phyloP scores from a whole-genome alignment of 2,888 invertebrate genomes.

The Sesamia inferens region DNA sequence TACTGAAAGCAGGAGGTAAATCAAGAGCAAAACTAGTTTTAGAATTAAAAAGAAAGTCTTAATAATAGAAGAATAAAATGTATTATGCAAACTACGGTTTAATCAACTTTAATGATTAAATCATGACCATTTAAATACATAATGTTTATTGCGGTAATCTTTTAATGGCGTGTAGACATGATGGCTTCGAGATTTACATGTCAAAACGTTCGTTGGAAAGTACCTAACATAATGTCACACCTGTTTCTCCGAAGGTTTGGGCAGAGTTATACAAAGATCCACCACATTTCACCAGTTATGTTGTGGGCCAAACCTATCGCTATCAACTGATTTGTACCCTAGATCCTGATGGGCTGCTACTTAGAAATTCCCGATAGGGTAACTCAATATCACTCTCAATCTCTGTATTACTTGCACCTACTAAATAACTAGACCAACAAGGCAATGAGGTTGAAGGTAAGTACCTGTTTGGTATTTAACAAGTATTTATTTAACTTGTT shows the following conservation, averaged over 20 bases:
- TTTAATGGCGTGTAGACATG: not conserved
- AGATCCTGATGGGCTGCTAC: not conserved
- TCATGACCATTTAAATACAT: constrained; percentile 12
- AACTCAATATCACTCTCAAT: not conserved
- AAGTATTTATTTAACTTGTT: not conserved
- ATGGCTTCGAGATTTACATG: not conserved
- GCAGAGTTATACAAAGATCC: not conserved
- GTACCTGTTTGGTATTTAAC: not conserved
- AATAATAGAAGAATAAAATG: constrained; percentile 39
- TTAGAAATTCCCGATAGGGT: not conserved
- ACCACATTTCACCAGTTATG: not conserved
- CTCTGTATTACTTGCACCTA: too few species aligned
- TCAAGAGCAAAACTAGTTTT: constrained; percentile 50
- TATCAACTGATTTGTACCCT: not conserved
- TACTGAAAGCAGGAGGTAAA: constrained; percentile 49
- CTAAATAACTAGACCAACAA: not conserved
- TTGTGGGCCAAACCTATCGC: not conserved
- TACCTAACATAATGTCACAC: not conserved
- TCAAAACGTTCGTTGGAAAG: not conserved
- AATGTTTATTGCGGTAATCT: constrained; percentile 8
- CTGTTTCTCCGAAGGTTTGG: not conserved
- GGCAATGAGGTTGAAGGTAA: not conserved
- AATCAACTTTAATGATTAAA: constrained; percentile 23
- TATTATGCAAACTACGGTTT: constrained; percentile 46
- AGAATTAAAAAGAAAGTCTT: constrained; percentile 56